Conservation (phyloP, 1,140 invertebrate genomes). For the Arctopsyche grandis region DNA sequence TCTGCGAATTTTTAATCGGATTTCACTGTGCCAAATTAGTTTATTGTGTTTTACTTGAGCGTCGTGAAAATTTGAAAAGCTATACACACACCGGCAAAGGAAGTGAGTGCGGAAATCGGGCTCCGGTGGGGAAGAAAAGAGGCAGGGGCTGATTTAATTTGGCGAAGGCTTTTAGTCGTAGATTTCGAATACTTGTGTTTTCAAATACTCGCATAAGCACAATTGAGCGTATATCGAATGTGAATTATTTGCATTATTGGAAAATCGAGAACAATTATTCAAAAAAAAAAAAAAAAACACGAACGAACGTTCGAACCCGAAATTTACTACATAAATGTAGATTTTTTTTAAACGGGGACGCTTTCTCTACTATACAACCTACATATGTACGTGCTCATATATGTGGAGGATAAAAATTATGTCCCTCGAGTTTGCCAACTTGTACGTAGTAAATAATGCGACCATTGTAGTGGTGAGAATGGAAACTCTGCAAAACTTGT, state of each 20-base stretch:
- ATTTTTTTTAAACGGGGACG: too few relatives aligned
- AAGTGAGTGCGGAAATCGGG: slow-evolving; percentile 2
- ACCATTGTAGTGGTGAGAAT: not conserved
- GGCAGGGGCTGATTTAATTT: not conserved
- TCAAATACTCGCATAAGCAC: not conserved
- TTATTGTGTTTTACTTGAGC: not conserved
- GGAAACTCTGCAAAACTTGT: not conserved
- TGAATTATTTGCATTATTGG: too few relatives aligned
- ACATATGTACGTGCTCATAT: too few relatives aligned
- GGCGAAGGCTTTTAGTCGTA: not conserved
- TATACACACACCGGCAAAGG: not conserved
- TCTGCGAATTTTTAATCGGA: not conserved
- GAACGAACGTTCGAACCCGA: too few relatives aligned
- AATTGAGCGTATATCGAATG: too few relatives aligned
- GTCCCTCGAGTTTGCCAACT: too few relatives aligned
- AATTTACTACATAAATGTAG: too few relatives aligned
- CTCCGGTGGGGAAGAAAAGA: not conserved
- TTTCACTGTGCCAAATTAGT: slow-evolving; percentile 8
- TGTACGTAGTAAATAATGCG: not conserved
- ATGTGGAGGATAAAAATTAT: too few relatives aligned
- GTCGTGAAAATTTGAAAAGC: slow-evolving; percentile 8
- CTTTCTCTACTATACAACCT: too few relatives aligned
- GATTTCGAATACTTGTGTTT: not conserved
- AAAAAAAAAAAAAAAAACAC: too few relatives aligned
- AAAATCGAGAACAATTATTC: too few relatives aligned